These are phyloP conservation scores for Amphiprion ocellaris DNA, from an alignment of 2,113 vertebrate genomes.

Conservation along the genomic window DNA sequence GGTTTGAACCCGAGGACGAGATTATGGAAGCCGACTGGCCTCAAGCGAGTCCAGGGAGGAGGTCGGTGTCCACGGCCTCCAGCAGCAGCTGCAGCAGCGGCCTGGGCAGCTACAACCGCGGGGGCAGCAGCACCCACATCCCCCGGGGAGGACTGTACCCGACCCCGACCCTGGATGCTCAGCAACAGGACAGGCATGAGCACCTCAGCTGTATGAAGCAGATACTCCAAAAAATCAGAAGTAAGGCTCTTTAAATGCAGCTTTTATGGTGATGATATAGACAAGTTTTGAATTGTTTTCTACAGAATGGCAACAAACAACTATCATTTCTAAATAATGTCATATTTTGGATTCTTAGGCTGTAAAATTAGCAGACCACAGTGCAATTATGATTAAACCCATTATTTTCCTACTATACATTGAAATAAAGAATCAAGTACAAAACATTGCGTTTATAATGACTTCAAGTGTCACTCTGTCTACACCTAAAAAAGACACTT, in stretches of 20 bases:
- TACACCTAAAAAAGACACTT: no score
- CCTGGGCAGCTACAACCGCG: conserved; percentile 78
- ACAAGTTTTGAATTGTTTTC: no score
- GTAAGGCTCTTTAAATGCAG: conserved; percentile 57
- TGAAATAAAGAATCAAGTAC: no score
- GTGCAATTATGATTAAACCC: no score
- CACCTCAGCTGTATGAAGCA: conserved; percentile 83
- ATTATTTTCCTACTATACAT: no score
- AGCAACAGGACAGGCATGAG: conserved; percentile 78
- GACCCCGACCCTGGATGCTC: conserved; percentile 77
- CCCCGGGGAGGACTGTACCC: conserved; percentile 78
- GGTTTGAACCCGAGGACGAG: conserved; percentile 93
- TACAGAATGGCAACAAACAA: no score
- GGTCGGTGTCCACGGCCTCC: conserved; percentile 86
- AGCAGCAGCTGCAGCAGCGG: conserved; percentile 83
- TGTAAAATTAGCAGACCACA: no score
- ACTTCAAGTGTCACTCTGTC: no score
- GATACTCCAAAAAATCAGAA: conserved; percentile 83
- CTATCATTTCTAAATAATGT: no score
- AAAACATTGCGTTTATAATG: no score
- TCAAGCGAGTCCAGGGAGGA: conserved; percentile 84
- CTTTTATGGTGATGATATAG: no score
- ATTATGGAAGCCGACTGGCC: conserved; percentile 90
- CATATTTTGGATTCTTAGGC: no score
- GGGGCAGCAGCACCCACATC: conserved; percentile 74